Conservation (phyloP, 2,113 vertebrate species). For the Ammodytes dubius region DNA sequence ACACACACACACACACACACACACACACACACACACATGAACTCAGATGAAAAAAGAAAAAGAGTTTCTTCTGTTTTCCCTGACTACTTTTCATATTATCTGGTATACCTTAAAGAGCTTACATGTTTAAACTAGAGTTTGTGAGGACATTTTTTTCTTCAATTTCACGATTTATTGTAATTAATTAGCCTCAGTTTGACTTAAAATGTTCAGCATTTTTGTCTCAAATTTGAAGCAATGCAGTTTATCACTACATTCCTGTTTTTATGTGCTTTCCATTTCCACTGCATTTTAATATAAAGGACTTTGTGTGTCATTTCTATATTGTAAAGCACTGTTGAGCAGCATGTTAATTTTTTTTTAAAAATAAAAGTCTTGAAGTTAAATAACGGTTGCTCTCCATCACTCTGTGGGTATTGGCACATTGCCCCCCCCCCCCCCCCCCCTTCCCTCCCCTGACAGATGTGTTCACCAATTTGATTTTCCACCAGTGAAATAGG, state of each 20-base stretch:
- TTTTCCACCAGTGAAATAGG: slow-evolving; percentile 5
- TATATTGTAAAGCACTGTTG: too few relatives aligned
- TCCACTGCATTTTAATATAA: too few relatives aligned
- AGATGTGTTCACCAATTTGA: slow-evolving; percentile 8
- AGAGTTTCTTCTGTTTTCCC: slow-evolving; percentile 1
- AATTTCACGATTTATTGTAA: neutral
- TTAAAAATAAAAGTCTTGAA: neutral
- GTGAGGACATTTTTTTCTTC: neutral
- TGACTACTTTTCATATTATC: neutral
- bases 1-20: slow-evolving; percentile 5
- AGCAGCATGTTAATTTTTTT: neutral
- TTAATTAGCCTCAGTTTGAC: neutral
- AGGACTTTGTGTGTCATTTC: too few relatives aligned
- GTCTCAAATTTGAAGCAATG: too few relatives aligned
- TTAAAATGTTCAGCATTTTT: neutral
- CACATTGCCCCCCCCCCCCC: neutral
- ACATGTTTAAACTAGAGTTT: neutral
- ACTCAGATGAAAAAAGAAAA: slow-evolving; percentile 10
- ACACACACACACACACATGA: neutral
- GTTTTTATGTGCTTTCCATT: too few relatives aligned
- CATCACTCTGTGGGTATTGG: neutral
- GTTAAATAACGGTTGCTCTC: slow-evolving; percentile 15
- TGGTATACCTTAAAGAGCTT: neutral
- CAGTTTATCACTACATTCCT: too few relatives aligned
- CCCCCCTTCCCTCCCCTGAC: neutral